These are phyloP conservation scores for Coccyzus lansbergi DNA, from an alignment of 2,797 vertebrate species.

Conservation along the genomic window DNA sequence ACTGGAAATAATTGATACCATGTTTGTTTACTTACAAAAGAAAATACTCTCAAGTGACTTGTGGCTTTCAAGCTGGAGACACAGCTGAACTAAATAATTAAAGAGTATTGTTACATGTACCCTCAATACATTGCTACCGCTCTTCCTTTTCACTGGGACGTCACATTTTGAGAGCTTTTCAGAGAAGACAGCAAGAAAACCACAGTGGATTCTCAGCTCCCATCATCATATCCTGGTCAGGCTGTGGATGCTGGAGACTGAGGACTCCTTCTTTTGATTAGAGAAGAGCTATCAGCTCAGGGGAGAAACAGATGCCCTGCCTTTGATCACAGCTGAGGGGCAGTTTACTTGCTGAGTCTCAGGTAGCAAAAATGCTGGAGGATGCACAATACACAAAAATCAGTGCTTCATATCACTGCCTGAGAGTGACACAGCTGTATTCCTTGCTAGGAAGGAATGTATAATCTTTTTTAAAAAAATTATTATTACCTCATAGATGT, in stretches of 20 bases:
- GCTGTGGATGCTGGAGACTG: not conserved
- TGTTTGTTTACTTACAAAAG: conserved; percentile 19
- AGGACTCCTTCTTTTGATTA: not conserved
- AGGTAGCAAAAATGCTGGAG: not conserved
- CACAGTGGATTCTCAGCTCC: not conserved
- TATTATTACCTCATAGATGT: accelerated
- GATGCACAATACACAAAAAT: not conserved
- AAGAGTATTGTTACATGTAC: not conserved
- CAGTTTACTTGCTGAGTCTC: not conserved
- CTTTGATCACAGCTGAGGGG: not conserved
- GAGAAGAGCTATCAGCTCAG: not conserved
- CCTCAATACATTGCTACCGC: not conserved
- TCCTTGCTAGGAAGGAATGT: not conserved
- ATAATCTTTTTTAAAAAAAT: not conserved
- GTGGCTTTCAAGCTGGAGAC: not conserved
- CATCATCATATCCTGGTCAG: accelerated
- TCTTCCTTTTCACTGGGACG: not conserved
- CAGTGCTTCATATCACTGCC: not conserved
- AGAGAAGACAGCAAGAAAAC: not conserved
- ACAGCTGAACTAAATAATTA: not conserved
- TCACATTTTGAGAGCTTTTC: not conserved
- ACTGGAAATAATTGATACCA: conserved; percentile 16
- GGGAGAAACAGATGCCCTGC: not conserved
- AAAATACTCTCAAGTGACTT: not conserved
- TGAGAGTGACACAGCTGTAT: not conserved